Evolutionary conservation across 2,113 vertebrate species (phyloP), one percentile per base, ranked within the genome.

Genomic region (Ophiodon elongatus): DNA sequence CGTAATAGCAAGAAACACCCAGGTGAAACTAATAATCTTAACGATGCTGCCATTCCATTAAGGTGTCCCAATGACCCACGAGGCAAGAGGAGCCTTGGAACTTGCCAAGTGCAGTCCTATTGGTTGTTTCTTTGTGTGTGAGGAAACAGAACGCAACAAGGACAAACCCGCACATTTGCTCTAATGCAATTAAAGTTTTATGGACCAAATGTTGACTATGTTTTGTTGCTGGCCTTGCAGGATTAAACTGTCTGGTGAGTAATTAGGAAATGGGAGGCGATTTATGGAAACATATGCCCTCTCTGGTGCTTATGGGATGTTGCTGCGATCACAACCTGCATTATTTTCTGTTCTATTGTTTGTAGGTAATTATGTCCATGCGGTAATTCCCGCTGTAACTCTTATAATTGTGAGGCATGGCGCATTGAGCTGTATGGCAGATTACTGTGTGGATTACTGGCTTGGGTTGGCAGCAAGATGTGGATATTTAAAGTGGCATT

Each of bases 291-390:
- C 72, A 84, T 65, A n/a, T 57, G 56, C 8, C 50, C 39, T 67
- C 76, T 47, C 57, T 25, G 33, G 62, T 69, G 43, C 60, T 78
- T 31, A 41, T 43, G 68, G 39, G 60, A 79, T 62, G 33, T 27
- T 70, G 41, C 43, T 47, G 54, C 45, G 66, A 23, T 70, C 35
- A 47, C 72, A 77, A 47, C 14, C 35, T n/a, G 10, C 17, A 59
- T 82, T 82, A 37, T 66, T 63, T 79, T 69, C 43, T 57, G 25
- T 52, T 82, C 41, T 69, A 66, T 69, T 80, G 57, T 68, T 65
- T 6, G 43, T 2, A 23, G 37, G 78, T 71, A 64, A 75, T 74
- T 29, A 54, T 57, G 33, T 6, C 23, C 23, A n/a, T 43, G 54
- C 23, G 68, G 45, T 15, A 63, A 73, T 70, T 33, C 50, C 56